Percentiles rank a stretch among this genome's conserved stretches.
phyloP scores from a whole-genome alignment of 2,797 vertebrate genomes.

The Semaprochilodus insignis region DNA sequence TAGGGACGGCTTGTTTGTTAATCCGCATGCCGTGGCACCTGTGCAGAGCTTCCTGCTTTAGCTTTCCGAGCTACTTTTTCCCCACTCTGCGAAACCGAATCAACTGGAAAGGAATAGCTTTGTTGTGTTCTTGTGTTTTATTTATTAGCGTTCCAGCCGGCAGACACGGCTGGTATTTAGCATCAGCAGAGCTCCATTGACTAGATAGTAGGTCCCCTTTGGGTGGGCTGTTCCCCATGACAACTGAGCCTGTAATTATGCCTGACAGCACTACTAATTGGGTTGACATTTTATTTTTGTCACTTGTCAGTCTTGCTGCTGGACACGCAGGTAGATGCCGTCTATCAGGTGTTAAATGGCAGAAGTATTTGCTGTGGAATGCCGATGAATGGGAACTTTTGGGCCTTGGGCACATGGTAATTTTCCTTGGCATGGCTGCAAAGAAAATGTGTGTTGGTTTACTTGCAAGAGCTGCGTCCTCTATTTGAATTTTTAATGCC shows the following conservation, averaged over 20 bases:
- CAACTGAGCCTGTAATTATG: slow-evolving; percentile 41
- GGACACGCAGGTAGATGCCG: neutral
- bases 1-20: slow-evolving; percentile 51
- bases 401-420: neutral
- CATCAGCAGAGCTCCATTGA: slow-evolving; percentile 15
- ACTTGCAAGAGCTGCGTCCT: neutral
- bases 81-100: slow-evolving; percentile 40
- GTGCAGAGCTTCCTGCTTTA: slow-evolving; percentile 19
- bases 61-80: slow-evolving; percentile 25
- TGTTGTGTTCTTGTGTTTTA: slow-evolving; percentile 50
- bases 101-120: slow-evolving; percentile 48
- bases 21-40: slow-evolving; percentile 35
- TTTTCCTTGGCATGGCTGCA: neutral
- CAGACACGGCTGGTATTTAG: slow-evolving; percentile 36
- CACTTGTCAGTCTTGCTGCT: neutral
- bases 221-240: slow-evolving; percentile 3
- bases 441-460: neutral
- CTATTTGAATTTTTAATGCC: neutral
- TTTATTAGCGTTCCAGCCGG: slow-evolving; percentile 43
- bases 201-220: slow-evolving; percentile 39
- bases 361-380: neutral
- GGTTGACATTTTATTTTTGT: slow-evolving; percentile 19
- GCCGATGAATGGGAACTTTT: neutral
- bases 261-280: slow-evolving; percentile 22
- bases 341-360: neutral